Evolutionary conservation across 2,113 vertebrate genomes (phyloP), one percentile per base, ranked within the genome.

Genomic region (Dendropsophus ebraccatus): DNA sequence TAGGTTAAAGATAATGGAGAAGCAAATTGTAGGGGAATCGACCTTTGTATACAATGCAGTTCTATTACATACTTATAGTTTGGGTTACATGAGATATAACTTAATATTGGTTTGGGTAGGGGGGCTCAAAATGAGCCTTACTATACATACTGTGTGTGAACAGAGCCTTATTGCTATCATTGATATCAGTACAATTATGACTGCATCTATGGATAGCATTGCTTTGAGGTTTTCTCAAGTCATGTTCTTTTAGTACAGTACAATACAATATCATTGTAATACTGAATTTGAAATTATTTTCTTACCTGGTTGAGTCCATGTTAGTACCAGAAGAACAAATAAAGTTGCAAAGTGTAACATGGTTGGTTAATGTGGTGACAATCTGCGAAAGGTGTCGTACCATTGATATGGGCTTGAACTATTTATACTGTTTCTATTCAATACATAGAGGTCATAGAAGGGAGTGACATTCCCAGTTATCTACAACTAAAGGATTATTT

Each of bases 301-400:
- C 81, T 35, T 83, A 83, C 81, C 81, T 82, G 72, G 47, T 10
- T 49, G 17, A 32, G 62, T 62, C 65, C 65, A 82, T 35, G 45
- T 32, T 23, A 83, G 49, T 23, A 32, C 65, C 65, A 83, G 21
- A 72, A 83, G 81, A 72, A 30, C 32, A 23, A 83, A 17, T 11
- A 83, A 54, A 32, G 47, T 47, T 52, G 19, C 30, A 32, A 47
- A 50, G 21, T 30, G 52, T 7, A 83, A 14, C 81, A 83, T 83
- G 49, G 67, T 72, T 70, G 49, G 41, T 32, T 12, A 16, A 14
- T 52, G 21, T 72, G 14, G 12, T 49, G 70, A 32, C 65, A 17
- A 28, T 13, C 19, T n/a, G 41, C 37, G 19, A 67, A n/a, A 47
- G 35, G 21, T 50, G 1, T 30, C 1, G 14, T 21, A 14, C 45